Conservation (phyloP, 1,140 invertebrate genomes). For the Hylyphantes graminicola region DNA sequence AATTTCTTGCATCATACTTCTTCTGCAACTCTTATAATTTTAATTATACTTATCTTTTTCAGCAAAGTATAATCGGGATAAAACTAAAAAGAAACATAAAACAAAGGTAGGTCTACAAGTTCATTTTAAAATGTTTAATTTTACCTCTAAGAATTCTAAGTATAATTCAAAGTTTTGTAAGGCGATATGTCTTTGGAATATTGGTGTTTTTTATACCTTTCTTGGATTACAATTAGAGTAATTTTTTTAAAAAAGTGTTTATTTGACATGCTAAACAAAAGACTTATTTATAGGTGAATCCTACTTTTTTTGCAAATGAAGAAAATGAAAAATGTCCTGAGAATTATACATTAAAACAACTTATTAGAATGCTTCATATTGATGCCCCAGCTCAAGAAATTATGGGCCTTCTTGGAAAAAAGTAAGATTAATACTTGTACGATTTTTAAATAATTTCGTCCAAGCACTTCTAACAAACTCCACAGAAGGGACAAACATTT, state of each 20-base stretch:
- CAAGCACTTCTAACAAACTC: not conserved
- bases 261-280: too few relatives aligned
- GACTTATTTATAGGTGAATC: too few relatives aligned
- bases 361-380: conserved; percentile 70
- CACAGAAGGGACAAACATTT: not conserved
- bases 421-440: conserved; percentile 62
- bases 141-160: too few relatives aligned
- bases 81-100: conserved; percentile 15
- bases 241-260: too few relatives aligned
- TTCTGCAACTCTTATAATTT: not conserved
- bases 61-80: conserved; percentile 68
- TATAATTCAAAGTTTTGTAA: too few relatives aligned
- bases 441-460: not conserved
- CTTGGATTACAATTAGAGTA: too few relatives aligned
- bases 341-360: conserved; percentile 66
- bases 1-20: too few relatives aligned
- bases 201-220: too few relatives aligned
- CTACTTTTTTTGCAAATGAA: too few relatives aligned
- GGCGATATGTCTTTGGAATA: too few relatives aligned
- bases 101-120: not conserved
- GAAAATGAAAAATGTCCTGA: not conserved
- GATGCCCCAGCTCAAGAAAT: conserved; percentile 68
- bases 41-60: conserved; percentile 35
- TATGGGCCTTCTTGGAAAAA: conserved; percentile 70
- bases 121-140: not conserved